Conservation (phyloP, 2,797 vertebrate species). For the Enteromius mattozi region DNA sequence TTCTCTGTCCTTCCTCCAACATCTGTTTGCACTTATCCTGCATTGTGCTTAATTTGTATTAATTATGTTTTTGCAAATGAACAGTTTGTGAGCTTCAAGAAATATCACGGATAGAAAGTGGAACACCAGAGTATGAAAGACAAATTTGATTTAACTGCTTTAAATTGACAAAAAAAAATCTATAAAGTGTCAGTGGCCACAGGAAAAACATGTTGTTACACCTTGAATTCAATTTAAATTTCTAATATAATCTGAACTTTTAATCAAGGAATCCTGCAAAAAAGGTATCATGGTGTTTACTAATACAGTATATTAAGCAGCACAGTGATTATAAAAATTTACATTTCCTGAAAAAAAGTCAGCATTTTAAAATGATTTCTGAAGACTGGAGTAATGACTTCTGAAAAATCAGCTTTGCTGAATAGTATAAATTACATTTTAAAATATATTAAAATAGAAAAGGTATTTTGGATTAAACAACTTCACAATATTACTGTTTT, state of each 20-base stretch:
- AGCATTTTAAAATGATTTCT: background rate
- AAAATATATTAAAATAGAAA: background rate
- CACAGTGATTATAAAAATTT: background rate
- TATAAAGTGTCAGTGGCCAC: background rate
- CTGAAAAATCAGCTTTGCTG: background rate
- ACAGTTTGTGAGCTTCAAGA: background rate
- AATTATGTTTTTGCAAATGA: background rate
- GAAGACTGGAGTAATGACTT: background rate
- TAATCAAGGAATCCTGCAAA: background rate
- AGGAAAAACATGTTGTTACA: background rate
- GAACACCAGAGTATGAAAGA: background rate
- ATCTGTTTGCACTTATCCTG: conserved; percentile 11
- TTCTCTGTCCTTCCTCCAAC: background rate
- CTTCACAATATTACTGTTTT: background rate
- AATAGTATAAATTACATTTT: background rate
- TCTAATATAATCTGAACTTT: background rate
- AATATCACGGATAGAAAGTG: background rate
- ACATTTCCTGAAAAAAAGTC: background rate
- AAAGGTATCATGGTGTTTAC: background rate
- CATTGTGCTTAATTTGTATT: background rate
- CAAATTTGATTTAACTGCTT: background rate
- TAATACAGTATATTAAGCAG: background rate
- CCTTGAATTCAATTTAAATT: background rate
- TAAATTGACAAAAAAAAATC: background rate
- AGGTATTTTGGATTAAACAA: background rate